phyloP scores from a whole-genome alignment of 2,888 invertebrate species.

The Drosophila emarginata region DNA sequence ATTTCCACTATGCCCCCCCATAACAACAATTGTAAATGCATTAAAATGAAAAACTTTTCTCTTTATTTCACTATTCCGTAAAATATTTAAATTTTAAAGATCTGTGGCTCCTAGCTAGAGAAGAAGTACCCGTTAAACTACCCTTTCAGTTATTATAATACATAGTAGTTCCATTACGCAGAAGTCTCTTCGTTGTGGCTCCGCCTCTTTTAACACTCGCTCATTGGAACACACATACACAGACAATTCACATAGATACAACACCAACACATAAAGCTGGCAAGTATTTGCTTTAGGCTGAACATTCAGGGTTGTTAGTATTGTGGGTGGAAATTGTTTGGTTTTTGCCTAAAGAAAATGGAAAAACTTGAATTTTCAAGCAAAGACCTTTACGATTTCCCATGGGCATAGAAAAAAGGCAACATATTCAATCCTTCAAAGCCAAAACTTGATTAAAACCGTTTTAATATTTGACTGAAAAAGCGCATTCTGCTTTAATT shows the following conservation, averaged over 20 bases:
- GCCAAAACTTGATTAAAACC: neutral
- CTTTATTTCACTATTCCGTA: neutral
- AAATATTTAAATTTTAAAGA: neutral
- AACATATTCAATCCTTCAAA: neutral
- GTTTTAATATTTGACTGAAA: neutral
- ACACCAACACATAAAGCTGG: constrained; percentile 56
- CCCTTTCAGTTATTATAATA: constrained; percentile 17
- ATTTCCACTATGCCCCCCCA: neutral
- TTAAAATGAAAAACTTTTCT: neutral
- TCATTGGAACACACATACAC: constrained; percentile 18
- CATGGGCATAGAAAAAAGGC: neutral
- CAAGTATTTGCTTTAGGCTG: neutral
- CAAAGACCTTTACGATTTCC: neutral
- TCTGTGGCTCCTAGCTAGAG: neutral
- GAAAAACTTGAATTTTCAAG: neutral
- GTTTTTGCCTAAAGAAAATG: constrained; percentile 1
- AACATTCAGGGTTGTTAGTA: constrained; percentile 27
- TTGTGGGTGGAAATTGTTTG: constrained; percentile 53
- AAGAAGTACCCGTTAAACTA: constrained; percentile 13
- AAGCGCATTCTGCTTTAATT: too few relatives aligned
- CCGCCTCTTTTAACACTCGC: constrained; percentile 66
- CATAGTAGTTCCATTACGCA: constrained; percentile 21
- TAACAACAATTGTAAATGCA: neutral
- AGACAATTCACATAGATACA: constrained; percentile 73
- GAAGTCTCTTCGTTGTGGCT: constrained; percentile 46